Evolutionary conservation across 2,113 vertebrate genomes (phyloP), one percentile per base, ranked within the genome.

Genomic region (Actenoides lindsayi): DNA sequence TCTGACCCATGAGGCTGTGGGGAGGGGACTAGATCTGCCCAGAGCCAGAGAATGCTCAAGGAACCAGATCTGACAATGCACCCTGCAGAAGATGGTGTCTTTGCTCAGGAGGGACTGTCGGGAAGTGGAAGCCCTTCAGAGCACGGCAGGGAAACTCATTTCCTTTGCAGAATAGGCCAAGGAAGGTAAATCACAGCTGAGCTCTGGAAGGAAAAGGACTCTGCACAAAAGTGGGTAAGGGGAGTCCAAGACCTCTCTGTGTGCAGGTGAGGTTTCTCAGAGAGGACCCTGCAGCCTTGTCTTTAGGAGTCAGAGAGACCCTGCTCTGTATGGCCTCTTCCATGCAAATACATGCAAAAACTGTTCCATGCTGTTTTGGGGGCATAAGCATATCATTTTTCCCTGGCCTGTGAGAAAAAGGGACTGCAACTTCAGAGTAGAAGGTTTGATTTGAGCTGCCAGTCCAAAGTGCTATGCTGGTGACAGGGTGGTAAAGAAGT

Each of bases 61-160:
- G 50, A 19, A 60, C 35, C 30, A 35, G 16, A 33, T 48, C 35
- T 53, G 41, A 42, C 15, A 60, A 35, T 0, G 0, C 31, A 3
- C 18, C 10, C 64, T 70, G 31, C 6, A 83, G 46, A 71, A 13
- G 31, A 28, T 9, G 17, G 37, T 65, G 13, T 50, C 50, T 76
- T 60, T 57, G n/a, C 30, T 19, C 12, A 92, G 67, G 16, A 84
- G 28, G 14, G 35, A 9, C 39, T 73, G 44, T 41, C 74, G 50
- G 8, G 24, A 9, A 35, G 64, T 50, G 20, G 41, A 70, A 62
- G 28, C 30, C 10, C 18, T 64, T 77, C 23, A 30, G 39, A 60
- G 37, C 54, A 87, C 33, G 80, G 28, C 5, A 11, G 27, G 37
- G 27, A 51, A 53, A 73, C 9, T 24, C 1, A 39, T 48, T 87